Percentiles rank a stretch among this genome's conserved stretches.
These are phyloP conservation scores for Antennarius striatus DNA, from an alignment of 2,113 vertebrate genomes.

Conservation along the genomic window DNA sequence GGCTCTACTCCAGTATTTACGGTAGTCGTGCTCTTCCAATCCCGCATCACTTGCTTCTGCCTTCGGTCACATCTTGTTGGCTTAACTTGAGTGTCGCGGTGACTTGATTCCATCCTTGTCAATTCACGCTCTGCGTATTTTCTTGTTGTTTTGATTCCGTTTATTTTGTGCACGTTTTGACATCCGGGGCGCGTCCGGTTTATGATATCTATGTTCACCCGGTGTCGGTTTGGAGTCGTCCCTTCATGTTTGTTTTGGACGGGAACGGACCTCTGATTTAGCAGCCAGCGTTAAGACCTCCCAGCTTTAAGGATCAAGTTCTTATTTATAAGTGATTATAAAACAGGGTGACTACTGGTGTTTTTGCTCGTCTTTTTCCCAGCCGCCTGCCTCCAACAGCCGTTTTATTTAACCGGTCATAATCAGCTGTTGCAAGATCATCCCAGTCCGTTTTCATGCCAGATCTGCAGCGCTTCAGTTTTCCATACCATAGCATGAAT, in stretches of 20 bases:
- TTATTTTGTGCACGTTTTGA: background rate
- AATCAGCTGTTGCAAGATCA: slow-evolving; percentile 49
- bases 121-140: slow-evolving; percentile 41
- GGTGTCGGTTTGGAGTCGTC: background rate
- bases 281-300: slow-evolving; percentile 46
- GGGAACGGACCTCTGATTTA: slow-evolving; percentile 14
- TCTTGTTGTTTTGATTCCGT: background rate
- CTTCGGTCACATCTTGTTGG: slow-evolving; percentile 58
- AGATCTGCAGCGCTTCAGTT: slow-evolving; percentile 84
- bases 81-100: slow-evolving; percentile 42
- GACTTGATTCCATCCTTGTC: slow-evolving; percentile 44
- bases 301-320: slow-evolving; percentile 61
- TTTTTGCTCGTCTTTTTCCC: background rate
- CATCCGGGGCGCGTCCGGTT: background rate
- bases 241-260: slow-evolving; percentile 6
- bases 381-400: background rate
- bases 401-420: background rate
- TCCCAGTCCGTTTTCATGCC: slow-evolving; percentile 79
- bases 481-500: slow-evolving; percentile 87
- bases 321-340: slow-evolving; percentile 49
- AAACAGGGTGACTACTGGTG: slow-evolving; percentile 36
- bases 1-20: slow-evolving; percentile 57
- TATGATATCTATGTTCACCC: background rate
- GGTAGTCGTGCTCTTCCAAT: slow-evolving; percentile 59
- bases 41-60: slow-evolving; percentile 53